These are phyloP conservation scores for Drosophila melanosoma DNA, from an alignment of 2,888 invertebrate species.

Conservation along the genomic window DNA sequence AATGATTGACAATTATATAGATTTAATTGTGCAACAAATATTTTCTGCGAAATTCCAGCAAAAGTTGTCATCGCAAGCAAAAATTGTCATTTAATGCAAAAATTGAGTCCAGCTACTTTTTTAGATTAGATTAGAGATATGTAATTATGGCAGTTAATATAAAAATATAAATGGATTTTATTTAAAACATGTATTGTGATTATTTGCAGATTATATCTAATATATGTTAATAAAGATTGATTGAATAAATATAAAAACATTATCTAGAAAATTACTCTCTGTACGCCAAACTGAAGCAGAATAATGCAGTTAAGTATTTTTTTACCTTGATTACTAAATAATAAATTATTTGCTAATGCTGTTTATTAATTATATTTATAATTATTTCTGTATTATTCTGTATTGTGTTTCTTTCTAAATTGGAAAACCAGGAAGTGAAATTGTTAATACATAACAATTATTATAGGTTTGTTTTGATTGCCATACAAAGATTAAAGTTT, in stretches of 20 bases:
- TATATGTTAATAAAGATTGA: neutral
- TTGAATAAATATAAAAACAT: neutral
- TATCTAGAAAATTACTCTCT: neutral
- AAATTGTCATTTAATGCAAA: neutral
- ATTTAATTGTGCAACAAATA: neutral
- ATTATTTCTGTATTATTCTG: too few relatives aligned
- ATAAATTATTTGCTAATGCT: neutral
- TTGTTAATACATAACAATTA: neutral
- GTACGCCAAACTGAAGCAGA: neutral
- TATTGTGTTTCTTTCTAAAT: neutral
- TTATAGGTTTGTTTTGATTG: neutral
- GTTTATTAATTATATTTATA: neutral
- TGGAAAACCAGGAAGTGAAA: neutral
- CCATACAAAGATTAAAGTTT: neutral
- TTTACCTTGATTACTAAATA: too few relatives aligned
- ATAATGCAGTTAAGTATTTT: neutral
- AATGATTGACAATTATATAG: neutral
- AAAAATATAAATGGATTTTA: neutral
- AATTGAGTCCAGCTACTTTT: neutral
- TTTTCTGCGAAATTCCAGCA: neutral
- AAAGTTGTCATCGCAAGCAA: neutral
- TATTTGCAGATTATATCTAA: too few relatives aligned
- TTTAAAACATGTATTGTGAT: neutral
- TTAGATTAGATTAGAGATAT: neutral
- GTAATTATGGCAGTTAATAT: neutral